These are phyloP conservation scores for Pygoscelis antarcticus DNA, from an alignment of 2,113 vertebrate genomes.

Conservation along the genomic window DNA sequence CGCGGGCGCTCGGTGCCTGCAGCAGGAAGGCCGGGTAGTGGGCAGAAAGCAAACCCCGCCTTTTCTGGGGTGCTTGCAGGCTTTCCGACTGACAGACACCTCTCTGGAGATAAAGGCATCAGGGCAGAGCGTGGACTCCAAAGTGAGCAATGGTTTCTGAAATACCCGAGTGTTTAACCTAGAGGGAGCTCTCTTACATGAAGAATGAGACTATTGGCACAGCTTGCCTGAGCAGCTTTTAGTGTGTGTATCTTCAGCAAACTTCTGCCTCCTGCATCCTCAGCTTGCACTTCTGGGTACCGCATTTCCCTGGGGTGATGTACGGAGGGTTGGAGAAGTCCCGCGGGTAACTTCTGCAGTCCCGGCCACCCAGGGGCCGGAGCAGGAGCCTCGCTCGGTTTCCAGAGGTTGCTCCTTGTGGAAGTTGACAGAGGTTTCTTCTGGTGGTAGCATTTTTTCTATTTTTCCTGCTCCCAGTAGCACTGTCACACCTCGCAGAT, in stretches of 20 bases:
- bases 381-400: accelerated
- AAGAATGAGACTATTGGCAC: neutral
- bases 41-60: neutral
- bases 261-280: neutral
- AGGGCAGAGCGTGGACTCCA: neutral
- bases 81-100: neutral
- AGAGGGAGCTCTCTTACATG: constrained; percentile 70
- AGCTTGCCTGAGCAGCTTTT: neutral
- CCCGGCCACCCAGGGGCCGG: neutral
- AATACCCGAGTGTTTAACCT: constrained; percentile 64
- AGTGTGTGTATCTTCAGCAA: neutral
- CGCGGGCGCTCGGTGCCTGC: accelerated
- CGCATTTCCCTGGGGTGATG: neutral
- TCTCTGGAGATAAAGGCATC: neutral
- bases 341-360: neutral
- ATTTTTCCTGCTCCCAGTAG: neutral
- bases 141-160: constrained; percentile 37
- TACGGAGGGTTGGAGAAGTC: neutral
- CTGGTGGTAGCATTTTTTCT: neutral
- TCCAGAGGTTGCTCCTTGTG: neutral
- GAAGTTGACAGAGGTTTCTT: neutral
- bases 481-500: neutral
- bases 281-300: neutral
- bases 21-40: accelerated
- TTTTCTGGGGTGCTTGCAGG: neutral